These are phyloP conservation scores for Trachelus tabidus DNA, from an alignment of 2,888 invertebrate genomes.

Conservation along the genomic window DNA sequence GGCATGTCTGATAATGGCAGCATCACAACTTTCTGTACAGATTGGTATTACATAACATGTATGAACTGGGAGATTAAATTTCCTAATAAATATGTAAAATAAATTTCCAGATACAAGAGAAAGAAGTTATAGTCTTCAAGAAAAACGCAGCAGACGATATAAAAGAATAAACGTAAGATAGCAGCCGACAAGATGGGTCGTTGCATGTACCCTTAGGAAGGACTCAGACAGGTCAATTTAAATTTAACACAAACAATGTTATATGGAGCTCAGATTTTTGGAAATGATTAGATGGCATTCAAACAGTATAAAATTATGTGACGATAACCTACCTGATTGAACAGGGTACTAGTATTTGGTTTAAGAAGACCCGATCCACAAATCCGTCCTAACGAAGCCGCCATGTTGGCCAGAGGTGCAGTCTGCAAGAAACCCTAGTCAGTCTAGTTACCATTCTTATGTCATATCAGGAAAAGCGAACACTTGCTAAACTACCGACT, in stretches of 20 bases:
- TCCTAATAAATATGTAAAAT: neutral
- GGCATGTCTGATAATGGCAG: constrained; percentile 30
- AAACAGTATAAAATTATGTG: neutral
- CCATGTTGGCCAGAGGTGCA: constrained; percentile 77
- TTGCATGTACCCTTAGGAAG: neutral
- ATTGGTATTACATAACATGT: constrained; percentile 55
- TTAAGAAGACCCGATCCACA: constrained; percentile 85
- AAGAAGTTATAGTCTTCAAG: neutral
- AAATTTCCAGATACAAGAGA: neutral
- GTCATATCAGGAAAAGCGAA: neutral
- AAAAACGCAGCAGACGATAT: constrained; percentile 13
- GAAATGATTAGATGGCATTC: neutral
- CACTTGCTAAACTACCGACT: neutral
- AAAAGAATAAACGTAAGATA: constrained; percentile 36
- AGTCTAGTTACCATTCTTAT: constrained; percentile 18
- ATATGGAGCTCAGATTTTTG: neutral
- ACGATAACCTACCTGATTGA: constrained; percentile 76
- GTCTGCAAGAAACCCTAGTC: constrained; percentile 49
- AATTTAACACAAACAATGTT: neutral
- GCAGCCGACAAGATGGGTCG: constrained; percentile 53
- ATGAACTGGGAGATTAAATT: constrained; percentile 22
- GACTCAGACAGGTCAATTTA: neutral
- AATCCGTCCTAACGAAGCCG: constrained; percentile 88
- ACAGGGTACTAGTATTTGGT: constrained; percentile 74
- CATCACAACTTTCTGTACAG: constrained; percentile 27